Conservation (phyloP, 2,888 invertebrate species). For the Polydrusus cervinus region DNA sequence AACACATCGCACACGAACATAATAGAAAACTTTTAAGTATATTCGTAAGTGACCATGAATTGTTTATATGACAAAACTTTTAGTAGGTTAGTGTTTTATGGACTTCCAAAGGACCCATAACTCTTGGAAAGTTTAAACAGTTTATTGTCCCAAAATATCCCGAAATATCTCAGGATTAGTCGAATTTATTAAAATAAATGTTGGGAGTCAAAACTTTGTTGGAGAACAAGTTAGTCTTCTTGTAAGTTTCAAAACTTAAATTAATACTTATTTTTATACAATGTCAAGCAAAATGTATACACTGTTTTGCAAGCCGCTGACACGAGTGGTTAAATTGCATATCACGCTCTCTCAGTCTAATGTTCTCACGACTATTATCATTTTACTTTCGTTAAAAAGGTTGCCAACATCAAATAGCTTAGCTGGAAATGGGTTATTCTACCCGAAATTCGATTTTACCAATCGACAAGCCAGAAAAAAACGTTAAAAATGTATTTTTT, state of each 20-base stretch:
- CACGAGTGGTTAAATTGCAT: no score
- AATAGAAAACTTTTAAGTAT: constrained; percentile 32
- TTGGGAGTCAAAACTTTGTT: constrained; percentile 17
- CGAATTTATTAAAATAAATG: constrained; percentile 43
- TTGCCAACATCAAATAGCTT: no score
- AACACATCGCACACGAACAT: not conserved
- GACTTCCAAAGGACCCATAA: constrained; percentile 35
- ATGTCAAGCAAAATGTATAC: not conserved
- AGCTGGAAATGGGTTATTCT: no score
- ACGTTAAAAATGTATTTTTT: no score
- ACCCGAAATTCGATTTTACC: no score
- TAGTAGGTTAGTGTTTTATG: constrained; percentile 33
- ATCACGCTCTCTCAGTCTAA: no score
- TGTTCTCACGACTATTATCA: no score
- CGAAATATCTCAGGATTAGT: constrained; percentile 33
- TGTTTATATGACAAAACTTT: constrained; percentile 30
- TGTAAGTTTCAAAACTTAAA: constrained; percentile 7
- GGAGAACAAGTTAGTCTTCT: not conserved
- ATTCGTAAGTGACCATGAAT: constrained; percentile 18
- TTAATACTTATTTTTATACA: constrained; percentile 8
- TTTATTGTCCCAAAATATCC: constrained; percentile 30
- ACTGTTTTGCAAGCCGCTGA: no score
- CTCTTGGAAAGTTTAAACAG: constrained; percentile 34
- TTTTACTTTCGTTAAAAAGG: no score
- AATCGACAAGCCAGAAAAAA: no score